Evolutionary conservation across 2,797 vertebrate species (phyloP), one percentile per base, ranked within the genome.

Genomic region (Toxotes lorentzi): DNA sequence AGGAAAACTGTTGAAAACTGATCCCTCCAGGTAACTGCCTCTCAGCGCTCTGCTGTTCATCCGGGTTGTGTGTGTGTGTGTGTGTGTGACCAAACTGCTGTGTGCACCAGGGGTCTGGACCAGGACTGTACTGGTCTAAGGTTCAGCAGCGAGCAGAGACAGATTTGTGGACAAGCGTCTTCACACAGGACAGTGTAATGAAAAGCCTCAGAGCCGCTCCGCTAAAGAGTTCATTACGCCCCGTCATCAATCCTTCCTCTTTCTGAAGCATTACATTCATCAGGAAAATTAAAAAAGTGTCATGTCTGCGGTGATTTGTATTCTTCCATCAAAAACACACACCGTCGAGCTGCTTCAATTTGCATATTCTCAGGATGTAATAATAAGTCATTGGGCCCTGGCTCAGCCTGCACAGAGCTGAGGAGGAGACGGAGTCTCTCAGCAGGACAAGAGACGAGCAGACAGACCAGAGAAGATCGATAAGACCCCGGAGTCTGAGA

Each of bases 261-360:
- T 85, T 73, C 81, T 87, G 90, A 92, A 81, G 86, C 88, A 41
- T 88, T 88, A 80, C 93, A 95, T 95, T 94, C 92, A 95, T 95
- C 94, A 94, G 93, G 71, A 93, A 94, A 94, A 95, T 95, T 94
- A 94, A 94, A 95, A 94, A 94, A 94, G 93, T 94, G 93, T 93
- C 94, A 92, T 64, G 88, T 94, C 87, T 62, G 76, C 86, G 1
- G 78, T 95, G 93, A 94, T 95, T 93, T 93, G 91, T 93, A 83
- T 90, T 92, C 91, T 80, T 91, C 92, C 92, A 91, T 94, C 91
- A 91, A 91, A 93, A 93, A 92, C 92, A 92, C 89, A 93, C 92
- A 90, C 88, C 74, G 74, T 62, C 68, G 74, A 72, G 83, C 81
- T 19, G 89, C 85, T 65, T 62, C 85, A 73, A 91, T 94, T 92